These are phyloP conservation scores for Magallana nippona DNA, from an alignment of 2,888 invertebrate species.

Conservation along the genomic window DNA sequence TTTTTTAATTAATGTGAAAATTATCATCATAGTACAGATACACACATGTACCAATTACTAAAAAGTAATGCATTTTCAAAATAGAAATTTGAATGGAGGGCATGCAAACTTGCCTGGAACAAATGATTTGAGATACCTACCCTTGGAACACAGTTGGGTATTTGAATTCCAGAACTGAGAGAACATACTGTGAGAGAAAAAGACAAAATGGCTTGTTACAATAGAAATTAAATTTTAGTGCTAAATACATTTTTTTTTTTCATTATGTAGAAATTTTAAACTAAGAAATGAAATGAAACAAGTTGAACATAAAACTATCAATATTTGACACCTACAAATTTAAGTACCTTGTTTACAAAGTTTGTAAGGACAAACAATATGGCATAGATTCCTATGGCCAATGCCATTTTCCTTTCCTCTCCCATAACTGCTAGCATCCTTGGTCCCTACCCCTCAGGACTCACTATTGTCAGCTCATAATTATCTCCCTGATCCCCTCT, in stretches of 20 bases:
- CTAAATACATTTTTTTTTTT: too few species aligned
- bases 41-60: too few species aligned
- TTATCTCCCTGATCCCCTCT: neutral
- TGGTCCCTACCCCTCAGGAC: neutral
- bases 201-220: neutral
- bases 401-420: neutral
- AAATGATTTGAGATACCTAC: constrained; percentile 56
- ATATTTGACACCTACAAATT: too few species aligned
- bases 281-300: too few species aligned
- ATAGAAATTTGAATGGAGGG: neutral
- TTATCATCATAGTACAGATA: too few species aligned
- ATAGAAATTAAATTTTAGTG: neutral
- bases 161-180: constrained; percentile 73
- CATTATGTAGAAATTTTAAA: too few species aligned
- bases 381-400: constrained; percentile 50
- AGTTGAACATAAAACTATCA: too few species aligned
- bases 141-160: constrained; percentile 76
- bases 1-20: too few species aligned
- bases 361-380: constrained; percentile 66
- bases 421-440: constrained; percentile 48
- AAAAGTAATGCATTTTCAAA: too few species aligned
- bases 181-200: constrained; percentile 69
- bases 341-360: constrained; percentile 70
- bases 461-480: neutral
- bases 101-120: neutral